A percentile compares a stretch with the other conserved stretches of the same genome.
These are phyloP conservation scores for Heteromormyrus szaboi DNA, from an alignment of 2,797 vertebrate genomes.

Conservation along the genomic window DNA sequence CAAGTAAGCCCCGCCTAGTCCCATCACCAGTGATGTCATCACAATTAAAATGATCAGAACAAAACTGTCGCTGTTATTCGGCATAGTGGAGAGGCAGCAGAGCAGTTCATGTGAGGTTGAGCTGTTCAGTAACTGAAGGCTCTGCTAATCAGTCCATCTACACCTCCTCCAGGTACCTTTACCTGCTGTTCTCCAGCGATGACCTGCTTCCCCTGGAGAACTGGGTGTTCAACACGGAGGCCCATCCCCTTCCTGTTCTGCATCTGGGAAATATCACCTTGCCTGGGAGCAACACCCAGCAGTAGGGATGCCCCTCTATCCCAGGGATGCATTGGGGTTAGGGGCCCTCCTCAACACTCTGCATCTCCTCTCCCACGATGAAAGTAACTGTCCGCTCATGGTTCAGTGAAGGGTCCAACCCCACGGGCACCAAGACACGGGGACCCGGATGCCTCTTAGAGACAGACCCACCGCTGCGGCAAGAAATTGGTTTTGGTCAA, in stretches of 20 bases:
- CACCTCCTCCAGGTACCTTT: constrained; percentile 77
- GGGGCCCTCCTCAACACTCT: neutral
- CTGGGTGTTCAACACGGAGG: constrained; percentile 98
- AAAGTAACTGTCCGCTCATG: neutral
- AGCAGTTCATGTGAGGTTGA: neutral
- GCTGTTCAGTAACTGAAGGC: neutral
- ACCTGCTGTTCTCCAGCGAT: constrained; percentile 93
- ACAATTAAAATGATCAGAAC: neutral
- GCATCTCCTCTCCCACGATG: neutral
- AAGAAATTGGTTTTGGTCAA: neutral
- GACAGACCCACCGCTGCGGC: neutral
- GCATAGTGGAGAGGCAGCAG: neutral
- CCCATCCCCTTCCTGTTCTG: constrained; percentile 90
- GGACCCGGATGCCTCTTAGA: neutral
- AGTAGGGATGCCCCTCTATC: constrained; percentile 51
- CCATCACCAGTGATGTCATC: neutral
- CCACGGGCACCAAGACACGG: neutral
- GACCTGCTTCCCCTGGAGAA: constrained; percentile 91
- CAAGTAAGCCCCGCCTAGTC: constrained; percentile 71
- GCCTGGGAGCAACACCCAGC: constrained; percentile 80
- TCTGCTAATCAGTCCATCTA: neutral
- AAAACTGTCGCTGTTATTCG: neutral
- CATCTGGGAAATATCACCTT: constrained; percentile 89
- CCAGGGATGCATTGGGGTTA: neutral
- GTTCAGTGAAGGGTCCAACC: neutral